Evolutionary conservation across 2,113 vertebrate genomes (phyloP), one percentile per base, ranked within the genome.

Genomic region (Hypocryptadius cinnamomeus): DNA sequence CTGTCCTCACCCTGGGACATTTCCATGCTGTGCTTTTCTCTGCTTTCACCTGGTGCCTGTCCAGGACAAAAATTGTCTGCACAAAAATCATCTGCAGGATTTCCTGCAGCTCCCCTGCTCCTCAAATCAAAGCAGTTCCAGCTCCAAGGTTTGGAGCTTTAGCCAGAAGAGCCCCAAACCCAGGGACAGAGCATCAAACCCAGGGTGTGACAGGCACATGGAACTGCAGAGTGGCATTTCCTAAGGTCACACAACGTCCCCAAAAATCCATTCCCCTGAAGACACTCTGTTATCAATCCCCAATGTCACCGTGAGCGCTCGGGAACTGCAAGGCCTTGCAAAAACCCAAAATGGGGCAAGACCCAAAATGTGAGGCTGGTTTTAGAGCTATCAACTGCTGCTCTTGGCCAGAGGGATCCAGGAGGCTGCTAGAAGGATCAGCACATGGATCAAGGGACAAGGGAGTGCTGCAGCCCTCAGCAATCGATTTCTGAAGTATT

Each of bases 391-490:
- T 14, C 0, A 40, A 48, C 74, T 76, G 53, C 3, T 45, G 27
- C 33, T 40, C 35, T 4, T 6, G 65, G 71, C 48, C 57, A 77
- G 64, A 2, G 5, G 54, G 51, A 53, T 9, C 40, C 31, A 12
- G 51, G 0, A 42, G 30, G 54, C 40, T 77, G 45, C 13, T 31
- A 19, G 3, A 8, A 50, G 82, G 61, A 59, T 17, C 39, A 28
- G 42, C 2, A 27, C 45, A 7, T 0, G 15, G 16, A 30, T 13
- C 15, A 3, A 4, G 60, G 24, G 1, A 21, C 31, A 39, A 35
- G 48, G 33, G 77, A 57, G 30, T 0, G 6, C 19, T 17, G 48
- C 85, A 60, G 61, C 66, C 19, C 79, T 16, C 23, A 11, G 35
- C 12, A 79, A 28, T 23, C 1, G 2, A 35, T 64, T 30, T 42